phyloP scores from a whole-genome alignment of 1,140 invertebrate species.

The Sitophilus oryzae region DNA sequence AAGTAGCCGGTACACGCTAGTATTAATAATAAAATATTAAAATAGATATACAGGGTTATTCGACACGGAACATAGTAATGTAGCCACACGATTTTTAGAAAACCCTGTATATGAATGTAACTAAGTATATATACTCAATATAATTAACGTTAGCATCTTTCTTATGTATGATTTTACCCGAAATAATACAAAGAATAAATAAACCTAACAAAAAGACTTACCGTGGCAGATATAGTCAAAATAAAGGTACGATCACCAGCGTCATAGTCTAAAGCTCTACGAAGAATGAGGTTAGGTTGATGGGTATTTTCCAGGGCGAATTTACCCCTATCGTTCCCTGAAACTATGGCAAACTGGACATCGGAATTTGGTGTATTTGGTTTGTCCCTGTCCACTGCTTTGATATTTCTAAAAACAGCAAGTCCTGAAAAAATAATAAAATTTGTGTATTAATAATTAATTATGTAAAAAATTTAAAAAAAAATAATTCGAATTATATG shows the following conservation, averaged over 20 bases:
- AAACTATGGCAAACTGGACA: conserved; percentile 73
- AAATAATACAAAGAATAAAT: too few relatives aligned
- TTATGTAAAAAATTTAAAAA: conserved; percentile 1
- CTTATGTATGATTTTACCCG: too few relatives aligned
- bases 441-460: conserved; percentile 5
- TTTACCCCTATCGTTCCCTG: conserved; percentile 67
- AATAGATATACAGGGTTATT: too few relatives aligned
- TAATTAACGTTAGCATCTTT: too few relatives aligned
- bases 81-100: too few relatives aligned
- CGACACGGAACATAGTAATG: too few relatives aligned
- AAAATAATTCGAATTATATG: conserved; percentile 8
- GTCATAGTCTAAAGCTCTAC: conserved; percentile 72
- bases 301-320: conserved; percentile 75
- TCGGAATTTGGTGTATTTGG: conserved; percentile 86
- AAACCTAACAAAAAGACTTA: conserved; percentile 40
- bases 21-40: too few relatives aligned
- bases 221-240: conserved; percentile 69
- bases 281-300: conserved; percentile 65
- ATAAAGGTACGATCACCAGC: conserved; percentile 68
- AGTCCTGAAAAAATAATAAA: conserved; percentile 61
- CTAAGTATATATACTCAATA: too few relatives aligned
- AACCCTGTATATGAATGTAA: too few relatives aligned
- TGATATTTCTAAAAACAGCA: conserved; percentile 74
- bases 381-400: conserved; percentile 74
- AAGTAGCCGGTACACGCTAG: too few relatives aligned